Evolutionary conservation across 2,113 vertebrate species (phyloP), one percentile per base, ranked within the genome.

Genomic region (Callocephalon fimbriatum): DNA sequence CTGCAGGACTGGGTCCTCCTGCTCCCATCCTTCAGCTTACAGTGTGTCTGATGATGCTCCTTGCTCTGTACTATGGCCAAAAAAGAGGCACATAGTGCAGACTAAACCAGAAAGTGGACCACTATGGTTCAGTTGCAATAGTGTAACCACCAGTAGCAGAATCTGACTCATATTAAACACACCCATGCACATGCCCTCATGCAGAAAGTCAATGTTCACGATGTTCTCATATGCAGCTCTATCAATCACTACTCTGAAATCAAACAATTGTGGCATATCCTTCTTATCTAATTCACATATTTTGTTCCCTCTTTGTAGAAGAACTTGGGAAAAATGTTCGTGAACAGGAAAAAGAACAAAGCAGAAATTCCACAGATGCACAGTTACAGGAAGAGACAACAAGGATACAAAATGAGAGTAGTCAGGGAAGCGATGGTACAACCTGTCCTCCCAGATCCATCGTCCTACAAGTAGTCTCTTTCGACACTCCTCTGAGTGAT

Each of bases 271-370:
- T 94, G 90, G 38, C 82, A 45, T 95, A 81, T 59, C 59, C 82
- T 82, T 80, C 63, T 62, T 90, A 86, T 91, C 93, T 96, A 97
- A 97, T 96, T 96, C 79, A 79, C 70, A 26, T 95, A 94, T 97
- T 97, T 96, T 96, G 61, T 97, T 97, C 62, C 83, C 93, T 96
- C 88, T 95, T 86, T 91, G 90, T 94, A 98, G 95, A 96, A 96
- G 80, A 98, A 96, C 86, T 88, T 96, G 79, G 70, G 84, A 96
- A 72, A 88, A 95, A 38, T 80, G 81, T 82, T 92, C 93, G 40
- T 84, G 68, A 95, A 97, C 93, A 77, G 70, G 78, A 96, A 94
- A 94, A 68, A 94, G 78, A 96, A 62, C 80, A 95, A 93, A 89
- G 75, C 92, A 91, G 91, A 92, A 95, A 85, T 86, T 93, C 73